Base-by-base conservation (phyloP, 2,797 vertebrate genomes). In the Petrocephalus sullivani region DNA sequence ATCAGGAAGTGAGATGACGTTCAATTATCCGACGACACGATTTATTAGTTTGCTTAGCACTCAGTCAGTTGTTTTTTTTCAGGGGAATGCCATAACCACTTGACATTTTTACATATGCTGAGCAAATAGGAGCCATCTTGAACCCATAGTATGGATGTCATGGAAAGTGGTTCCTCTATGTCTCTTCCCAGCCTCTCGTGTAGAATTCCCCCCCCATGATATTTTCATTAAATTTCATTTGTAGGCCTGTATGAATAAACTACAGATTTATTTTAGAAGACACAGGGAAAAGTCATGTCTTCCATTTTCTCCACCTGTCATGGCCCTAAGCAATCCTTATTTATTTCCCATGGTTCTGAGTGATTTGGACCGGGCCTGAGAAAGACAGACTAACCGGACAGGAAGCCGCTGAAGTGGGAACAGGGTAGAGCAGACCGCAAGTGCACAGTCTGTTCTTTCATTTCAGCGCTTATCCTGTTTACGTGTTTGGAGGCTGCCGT, bases 381-480 rank as follows among this genome's bases (percentile, higher is more conserved):
- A 81, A 81, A 49, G 71, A 7, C 37, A 78, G 41, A 81, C 37
- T 37, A 71, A 71, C 67, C 28, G 33, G 41, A 49, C 49, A 81
- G 37, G 75, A 46, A 81, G 75, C 75, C 19, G 19, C 16, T 78
- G 81, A 51, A 83, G 81, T 84, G 19, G 81, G 51, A 84, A 54
- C 46, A 84, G 51, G 46, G n/a, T 23, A 1, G 23, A 54, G n/a
- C 9, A 54, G 81, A 84, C 46, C 81, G n/a, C 51, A 84, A 84
- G 81, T 51, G 81, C 49, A 12, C 10, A 28, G 7, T 2, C 41
- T 49, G 51, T 19, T 90, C 88, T 92, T 93, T 93, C 90, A 92
- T 91, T 96, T 96, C 95, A 94, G 95, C 92, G 90, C 88, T 92
- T 92, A 92, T 92, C 93, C 91, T 96, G 94, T 96, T 96, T 96